Evolutionary conservation across 2,113 vertebrate species (phyloP).

Genomic region (Anas platyrhynchos): DNA sequence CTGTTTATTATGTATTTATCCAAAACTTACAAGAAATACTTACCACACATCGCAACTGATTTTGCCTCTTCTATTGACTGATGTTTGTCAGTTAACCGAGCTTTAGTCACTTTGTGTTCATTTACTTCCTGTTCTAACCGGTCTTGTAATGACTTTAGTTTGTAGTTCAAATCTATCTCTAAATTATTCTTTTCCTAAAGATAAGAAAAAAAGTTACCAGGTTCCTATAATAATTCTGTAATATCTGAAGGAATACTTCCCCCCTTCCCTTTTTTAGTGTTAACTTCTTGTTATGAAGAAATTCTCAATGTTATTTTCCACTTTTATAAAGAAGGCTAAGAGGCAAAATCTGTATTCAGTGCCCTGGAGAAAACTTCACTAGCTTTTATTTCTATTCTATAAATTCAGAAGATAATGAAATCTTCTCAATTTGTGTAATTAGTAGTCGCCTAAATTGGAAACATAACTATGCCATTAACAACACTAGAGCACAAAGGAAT

Average conservation of each 20-base stretch:
- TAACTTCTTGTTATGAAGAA: not conserved
- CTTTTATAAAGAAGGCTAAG: not conserved
- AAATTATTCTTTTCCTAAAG: constrained; percentile 95
- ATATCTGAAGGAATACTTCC: not conserved
- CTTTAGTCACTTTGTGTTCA: constrained; percentile 93
- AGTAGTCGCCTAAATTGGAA: not conserved
- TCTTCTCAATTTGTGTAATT: not conserved
- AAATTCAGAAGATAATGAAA: not conserved
- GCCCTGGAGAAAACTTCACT: not conserved
- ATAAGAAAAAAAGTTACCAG: not conserved
- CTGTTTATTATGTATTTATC: fast-evolving
- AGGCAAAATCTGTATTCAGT: not conserved
- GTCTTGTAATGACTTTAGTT: constrained; percentile 94
- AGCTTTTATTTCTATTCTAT: not conserved
- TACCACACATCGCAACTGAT: constrained; percentile 95
- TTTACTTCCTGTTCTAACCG: constrained; percentile 93
- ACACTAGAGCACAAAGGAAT: not conserved
- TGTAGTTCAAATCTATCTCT: constrained; percentile 98
- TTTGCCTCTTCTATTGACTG: constrained; percentile 97
- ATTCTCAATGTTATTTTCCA: not conserved
- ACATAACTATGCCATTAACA: not conserved
- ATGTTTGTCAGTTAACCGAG: constrained; percentile 94
- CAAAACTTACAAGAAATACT: constrained; percentile 55
- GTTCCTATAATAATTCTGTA: not conserved
- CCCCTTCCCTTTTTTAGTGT: not conserved